phyloP scores from a whole-genome alignment of 2,797 vertebrate species.

The Ateles fusciceps region DNA sequence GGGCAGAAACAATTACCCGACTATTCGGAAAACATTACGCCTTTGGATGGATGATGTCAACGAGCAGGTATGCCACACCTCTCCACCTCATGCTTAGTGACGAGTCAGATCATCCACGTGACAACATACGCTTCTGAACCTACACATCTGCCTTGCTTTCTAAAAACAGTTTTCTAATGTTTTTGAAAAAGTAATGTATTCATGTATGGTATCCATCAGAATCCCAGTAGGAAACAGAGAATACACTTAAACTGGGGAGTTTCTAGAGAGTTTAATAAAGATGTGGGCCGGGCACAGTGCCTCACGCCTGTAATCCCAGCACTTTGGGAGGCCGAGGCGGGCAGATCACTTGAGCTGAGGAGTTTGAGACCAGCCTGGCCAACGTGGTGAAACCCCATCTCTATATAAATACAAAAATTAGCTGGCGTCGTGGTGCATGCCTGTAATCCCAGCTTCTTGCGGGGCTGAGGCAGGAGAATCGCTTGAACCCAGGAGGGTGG shows the following conservation, averaged over 20 bases:
- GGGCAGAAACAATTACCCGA: constrained; percentile 96
- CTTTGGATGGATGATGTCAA: constrained; percentile 99
- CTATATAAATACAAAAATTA: background rate
- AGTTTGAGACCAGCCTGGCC: background rate
- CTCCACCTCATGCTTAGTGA: background rate
- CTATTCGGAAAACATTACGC: constrained; percentile 95
- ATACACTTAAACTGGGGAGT: background rate
- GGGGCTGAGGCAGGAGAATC: background rate
- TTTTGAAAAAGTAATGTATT: background rate
- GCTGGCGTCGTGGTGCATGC: background rate
- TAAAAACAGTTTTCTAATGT: background rate
- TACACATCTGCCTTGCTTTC: background rate
- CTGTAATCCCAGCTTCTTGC: background rate
- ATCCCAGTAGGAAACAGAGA: background rate
- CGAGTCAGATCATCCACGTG: background rate
- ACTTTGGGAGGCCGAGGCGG: background rate
- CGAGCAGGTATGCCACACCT: constrained; percentile 86
- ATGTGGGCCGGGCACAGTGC: background rate
- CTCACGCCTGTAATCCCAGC: background rate
- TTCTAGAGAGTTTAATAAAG: background rate
- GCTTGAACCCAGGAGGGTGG: background rate
- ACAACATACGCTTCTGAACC: accelerated
- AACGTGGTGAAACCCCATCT: background rate
- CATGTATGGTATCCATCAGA: background rate
- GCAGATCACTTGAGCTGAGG: background rate